Base-by-base conservation (phyloP, 2,113 vertebrate species). In the Chauna torquata region DNA sequence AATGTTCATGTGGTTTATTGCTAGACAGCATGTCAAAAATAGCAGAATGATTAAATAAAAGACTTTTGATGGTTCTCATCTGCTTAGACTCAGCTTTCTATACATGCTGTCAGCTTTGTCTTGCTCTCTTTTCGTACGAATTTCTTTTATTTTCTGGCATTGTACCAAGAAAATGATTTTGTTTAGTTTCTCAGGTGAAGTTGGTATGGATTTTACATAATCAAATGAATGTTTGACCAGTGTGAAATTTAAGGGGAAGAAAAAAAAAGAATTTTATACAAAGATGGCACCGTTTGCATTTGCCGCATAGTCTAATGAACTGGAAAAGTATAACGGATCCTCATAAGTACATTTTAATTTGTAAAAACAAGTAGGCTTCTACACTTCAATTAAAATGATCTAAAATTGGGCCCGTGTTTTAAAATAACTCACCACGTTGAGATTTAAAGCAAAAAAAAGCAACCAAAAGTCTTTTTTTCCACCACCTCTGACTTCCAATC, bases 401-500 rank as follows among this genome's bases (percentile, higher is more conserved):
- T 45, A 89, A 83, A 59, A 66, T 28, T 55, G 40, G 38, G 32
- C 10, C 25, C 1, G 2, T 28, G 11, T 86, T 94, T 86, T 86
- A 91, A 80, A 97, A 86, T 74, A 95, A 50, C 54, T 82, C 65
- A 65, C 13, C 3, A 9, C 49, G 77, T 88, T 88, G 88, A 95
- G 81, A 89, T 82, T 72, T 86, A 65, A 92, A 90, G 69, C 25
- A 61, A 83, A 0, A 0, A 89, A 85, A 92, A 75, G 78, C 0
- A 2, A 88, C 62, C n/a, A 80, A 49, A 95, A 79, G 12, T 44
- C 4, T 79, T 92, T 85, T 42, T 64, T 42, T 55, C 78, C 49
- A 81, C 82, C 82, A 91, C 91, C 87, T 97, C 58, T 95, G 87
- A 97, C 95, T 98, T 98, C 92, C 93, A 98, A 72, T 97, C 93